Evolutionary conservation across 2,888 invertebrate genomes (phyloP).

Genomic region (Ischnus inquisitorius): DNA sequence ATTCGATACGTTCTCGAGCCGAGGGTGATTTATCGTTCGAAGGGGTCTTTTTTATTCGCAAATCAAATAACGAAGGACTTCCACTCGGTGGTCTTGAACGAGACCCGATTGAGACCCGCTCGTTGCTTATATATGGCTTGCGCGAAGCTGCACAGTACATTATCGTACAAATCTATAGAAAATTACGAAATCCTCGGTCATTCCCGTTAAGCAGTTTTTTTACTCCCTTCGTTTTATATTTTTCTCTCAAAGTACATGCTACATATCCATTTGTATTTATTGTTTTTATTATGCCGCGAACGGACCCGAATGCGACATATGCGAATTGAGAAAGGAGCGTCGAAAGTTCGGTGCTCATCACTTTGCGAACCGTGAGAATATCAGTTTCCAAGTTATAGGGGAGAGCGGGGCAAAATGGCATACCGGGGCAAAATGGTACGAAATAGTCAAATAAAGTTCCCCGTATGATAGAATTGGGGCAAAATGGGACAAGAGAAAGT

Average conservation of each 20-base stretch:
- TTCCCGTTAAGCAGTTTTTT: too few species aligned
- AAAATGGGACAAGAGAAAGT: too few species aligned
- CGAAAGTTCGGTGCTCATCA: conserved; percentile 36
- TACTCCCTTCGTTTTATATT: too few species aligned
- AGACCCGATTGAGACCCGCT: conserved; percentile 58
- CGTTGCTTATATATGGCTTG: conserved; percentile 37
- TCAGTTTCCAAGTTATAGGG: conserved; percentile 14
- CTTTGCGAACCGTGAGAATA: conserved; percentile 45
- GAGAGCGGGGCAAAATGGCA: too few species aligned
- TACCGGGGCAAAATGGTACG: too few species aligned
- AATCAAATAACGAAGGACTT: conserved; percentile 62
- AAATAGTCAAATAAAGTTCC: too few species aligned
- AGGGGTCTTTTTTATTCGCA: conserved; percentile 43
- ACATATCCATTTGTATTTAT: background rate
- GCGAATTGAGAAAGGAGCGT: conserved; percentile 4
- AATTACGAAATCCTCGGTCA: background rate
- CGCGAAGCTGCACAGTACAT: conserved; percentile 35
- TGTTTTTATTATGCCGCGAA: background rate
- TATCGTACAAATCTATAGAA: conserved; percentile 42
- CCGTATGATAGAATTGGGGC: too few species aligned
- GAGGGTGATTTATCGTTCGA: conserved; percentile 49
- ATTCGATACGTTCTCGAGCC: conserved; percentile 34
- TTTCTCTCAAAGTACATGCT: too few species aligned
- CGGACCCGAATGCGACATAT: conserved; percentile 8
- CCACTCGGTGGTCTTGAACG: conserved; percentile 62